Base-by-base conservation (phyloP, 2,113 vertebrate genomes). In the Craseonycteris thonglongyai region DNA sequence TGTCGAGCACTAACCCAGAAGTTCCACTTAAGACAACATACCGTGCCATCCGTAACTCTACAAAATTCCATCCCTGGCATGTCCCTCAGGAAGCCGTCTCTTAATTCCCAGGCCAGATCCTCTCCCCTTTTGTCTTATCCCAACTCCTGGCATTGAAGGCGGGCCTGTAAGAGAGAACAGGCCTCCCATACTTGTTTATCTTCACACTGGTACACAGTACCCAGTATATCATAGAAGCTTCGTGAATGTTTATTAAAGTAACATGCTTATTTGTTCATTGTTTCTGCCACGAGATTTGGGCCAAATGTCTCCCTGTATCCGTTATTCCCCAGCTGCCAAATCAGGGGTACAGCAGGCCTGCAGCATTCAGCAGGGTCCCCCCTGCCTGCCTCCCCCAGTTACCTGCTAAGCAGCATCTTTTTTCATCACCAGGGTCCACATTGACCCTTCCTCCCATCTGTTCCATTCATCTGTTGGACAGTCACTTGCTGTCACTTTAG, bases 381-480 rank as follows among this genome's bases (percentile, higher is more conserved):
- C 2, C 65, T 49, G 35, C 22, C 15, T 19, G 49, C 14, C 4
- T 30, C 33, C 51, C 35, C 54, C 3, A 0, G 2, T 83, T 75
- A 75, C 66, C 85, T 74, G 45, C 72, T 65, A 78, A 85, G 88
- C 51, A 74, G 76, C 47, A n/a, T 68, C 91, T 54, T 51, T 90
- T 58, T 30, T 74, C 47, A 79, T 66, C 91, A 87, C 81, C 93
- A 95, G 94, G 94, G 84, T 88, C 71, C 78, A 83, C 92, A 69
- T 61, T 79, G 93, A 93, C 81, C 51, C 93, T 88, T 93, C 90
- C 93, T 95, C 93, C 97, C 96, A 97, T 94, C 96, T 95, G 96
- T 93, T 96, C 54, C 0, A 93, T 88, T 96, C 93, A 94, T 93
- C 97, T 97, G 94, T 88, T 38, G 71, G 91, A 94, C 4, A 13